Evolutionary conservation across 2,888 invertebrate species (phyloP).

Genomic region (Ephialtes manifestator): DNA sequence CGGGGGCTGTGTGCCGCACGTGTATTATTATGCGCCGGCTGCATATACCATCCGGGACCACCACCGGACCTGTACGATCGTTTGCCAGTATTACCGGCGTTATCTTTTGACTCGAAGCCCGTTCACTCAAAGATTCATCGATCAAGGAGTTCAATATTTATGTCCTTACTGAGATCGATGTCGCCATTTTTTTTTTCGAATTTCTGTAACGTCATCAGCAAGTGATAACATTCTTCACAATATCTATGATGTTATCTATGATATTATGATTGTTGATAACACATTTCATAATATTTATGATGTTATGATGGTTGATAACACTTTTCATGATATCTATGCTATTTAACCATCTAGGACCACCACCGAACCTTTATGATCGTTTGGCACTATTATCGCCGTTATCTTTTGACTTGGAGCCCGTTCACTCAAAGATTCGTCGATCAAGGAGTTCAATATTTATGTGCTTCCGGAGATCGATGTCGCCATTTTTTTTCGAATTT

Average conservation of each 20-base stretch:
- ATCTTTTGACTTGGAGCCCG: background rate
- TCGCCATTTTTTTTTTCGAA: background rate
- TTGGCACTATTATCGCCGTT: background rate
- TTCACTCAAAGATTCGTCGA: background rate
- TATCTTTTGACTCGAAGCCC: conserved; percentile 10
- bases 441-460: background rate
- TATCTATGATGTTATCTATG: too few relatives aligned
- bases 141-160: background rate
- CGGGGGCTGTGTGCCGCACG: conserved; percentile 80
- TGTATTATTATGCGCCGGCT: conserved; percentile 80
- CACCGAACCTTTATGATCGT: too few relatives aligned
- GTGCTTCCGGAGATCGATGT: background rate
- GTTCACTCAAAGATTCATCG: background rate
- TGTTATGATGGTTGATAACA: too few relatives aligned
- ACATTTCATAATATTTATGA: too few relatives aligned
- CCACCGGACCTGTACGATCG: conserved; percentile 35
- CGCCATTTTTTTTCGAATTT: background rate
- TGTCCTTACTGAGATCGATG: background rate
- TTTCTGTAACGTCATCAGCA: background rate
- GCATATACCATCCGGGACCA: conserved; percentile 55
- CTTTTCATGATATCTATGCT: too few relatives aligned
- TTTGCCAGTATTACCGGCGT: background rate
- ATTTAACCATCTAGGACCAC: too few relatives aligned
- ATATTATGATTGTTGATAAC: too few relatives aligned
- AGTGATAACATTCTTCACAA: too few relatives aligned